Conservation (phyloP, 2,888 invertebrate species). For the Phymatocera aterrima region DNA sequence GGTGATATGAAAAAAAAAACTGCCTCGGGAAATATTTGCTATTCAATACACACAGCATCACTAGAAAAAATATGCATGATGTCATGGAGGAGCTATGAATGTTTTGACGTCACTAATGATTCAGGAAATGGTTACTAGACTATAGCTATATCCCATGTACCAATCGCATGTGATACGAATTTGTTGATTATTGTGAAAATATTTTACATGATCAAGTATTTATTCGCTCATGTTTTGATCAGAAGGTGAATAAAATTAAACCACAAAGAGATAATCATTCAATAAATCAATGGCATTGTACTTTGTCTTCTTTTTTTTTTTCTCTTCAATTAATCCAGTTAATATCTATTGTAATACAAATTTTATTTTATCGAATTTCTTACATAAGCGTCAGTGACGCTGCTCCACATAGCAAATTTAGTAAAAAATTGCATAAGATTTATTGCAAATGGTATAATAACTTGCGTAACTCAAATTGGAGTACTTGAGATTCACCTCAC, state of each 20-base stretch:
- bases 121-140: constrained; percentile 17
- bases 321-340: background rate
- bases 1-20: background rate
- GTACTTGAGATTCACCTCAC: constrained; percentile 37
- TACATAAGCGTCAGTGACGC: background rate
- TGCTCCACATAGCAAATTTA: background rate
- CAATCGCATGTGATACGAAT: background rate
- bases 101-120: constrained; percentile 39
- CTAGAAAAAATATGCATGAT: constrained; percentile 61
- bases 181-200: background rate
- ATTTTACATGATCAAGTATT: background rate
- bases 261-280: background rate
- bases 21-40: constrained; percentile 65
- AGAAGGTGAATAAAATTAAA: background rate
- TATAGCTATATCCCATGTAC: background rate
- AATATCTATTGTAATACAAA: background rate
- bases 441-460: constrained; percentile 18
- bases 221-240: background rate
- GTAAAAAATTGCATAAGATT: background rate
- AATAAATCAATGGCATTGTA: background rate
- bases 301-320: too few species aligned
- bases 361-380: constrained; percentile 9
- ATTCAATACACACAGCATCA: constrained; percentile 82
- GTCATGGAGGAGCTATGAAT: constrained; percentile 47
- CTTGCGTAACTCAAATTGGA: constrained; percentile 26